Percentiles rank a stretch among this genome's conserved stretches.
Evolutionary conservation across 2,113 vertebrate species (phyloP).

Genomic region (Sterrhoptilus dennistouni): DNA sequence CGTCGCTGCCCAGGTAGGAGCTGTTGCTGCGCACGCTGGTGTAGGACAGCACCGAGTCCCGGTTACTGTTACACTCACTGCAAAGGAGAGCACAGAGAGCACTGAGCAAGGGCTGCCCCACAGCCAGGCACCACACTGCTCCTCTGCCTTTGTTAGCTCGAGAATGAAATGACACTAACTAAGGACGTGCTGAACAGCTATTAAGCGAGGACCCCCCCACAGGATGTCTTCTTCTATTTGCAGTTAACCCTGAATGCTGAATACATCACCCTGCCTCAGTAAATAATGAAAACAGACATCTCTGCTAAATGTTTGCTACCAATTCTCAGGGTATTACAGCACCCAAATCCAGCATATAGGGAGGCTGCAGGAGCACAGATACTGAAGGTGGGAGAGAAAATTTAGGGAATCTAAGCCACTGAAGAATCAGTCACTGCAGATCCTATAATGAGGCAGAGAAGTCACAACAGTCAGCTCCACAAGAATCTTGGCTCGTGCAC

Average conservation of each 20-base stretch:
- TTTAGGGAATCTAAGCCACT: not conserved
- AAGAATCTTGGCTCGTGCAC: not conserved
- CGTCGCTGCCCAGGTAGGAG: conserved; percentile 95
- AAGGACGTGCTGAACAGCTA: not conserved
- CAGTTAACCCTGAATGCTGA: not conserved
- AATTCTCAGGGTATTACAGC: not conserved
- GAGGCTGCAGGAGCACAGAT: not conserved
- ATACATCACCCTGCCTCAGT: not conserved
- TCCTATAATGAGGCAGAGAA: not conserved
- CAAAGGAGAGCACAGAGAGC: not conserved
- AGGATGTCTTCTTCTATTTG: not conserved
- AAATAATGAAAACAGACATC: not conserved
- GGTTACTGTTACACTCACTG: conserved; percentile 98
- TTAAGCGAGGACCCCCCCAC: not conserved
- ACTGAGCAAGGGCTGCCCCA: not conserved
- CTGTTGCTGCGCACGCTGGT: conserved; percentile 96
- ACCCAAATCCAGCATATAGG: not conserved
- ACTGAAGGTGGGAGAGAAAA: not conserved
- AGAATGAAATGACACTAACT: not conserved
- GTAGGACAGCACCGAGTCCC: conserved; percentile 95
- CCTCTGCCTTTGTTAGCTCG: not conserved
- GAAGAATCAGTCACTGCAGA: not conserved
- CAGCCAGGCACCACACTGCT: not conserved
- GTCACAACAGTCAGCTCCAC: not conserved
- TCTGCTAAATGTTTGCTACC: not conserved